These are phyloP conservation scores for Holotrichia oblita DNA, from an alignment of 1,140 invertebrate species.

Conservation along the genomic window DNA sequence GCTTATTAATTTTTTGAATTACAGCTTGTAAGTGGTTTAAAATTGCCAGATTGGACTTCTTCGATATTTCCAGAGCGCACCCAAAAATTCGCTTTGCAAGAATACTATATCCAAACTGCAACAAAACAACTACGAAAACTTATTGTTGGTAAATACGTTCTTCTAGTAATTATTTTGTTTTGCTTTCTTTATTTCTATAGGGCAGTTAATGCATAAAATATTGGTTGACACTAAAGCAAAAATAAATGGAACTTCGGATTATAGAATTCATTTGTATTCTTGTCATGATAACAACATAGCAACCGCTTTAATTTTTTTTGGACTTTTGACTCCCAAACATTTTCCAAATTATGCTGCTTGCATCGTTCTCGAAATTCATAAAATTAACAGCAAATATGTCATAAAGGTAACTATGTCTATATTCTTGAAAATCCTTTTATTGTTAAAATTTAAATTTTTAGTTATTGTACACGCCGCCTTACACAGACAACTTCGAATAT, in stretches of 20 bases:
- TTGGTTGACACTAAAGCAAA: neutral
- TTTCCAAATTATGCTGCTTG: slow-evolving; percentile 67
- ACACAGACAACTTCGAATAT: neutral
- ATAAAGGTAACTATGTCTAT: slow-evolving; percentile 11
- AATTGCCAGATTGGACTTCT: slow-evolving; percentile 6
- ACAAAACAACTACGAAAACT: slow-evolving; percentile 10
- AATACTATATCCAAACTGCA: neutral
- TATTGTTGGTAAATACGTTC: neutral
- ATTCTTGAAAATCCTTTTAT: neutral
- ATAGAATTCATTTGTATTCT: slow-evolving; percentile 68
- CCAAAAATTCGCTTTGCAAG: neutral
- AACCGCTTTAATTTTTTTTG: slow-evolving; percentile 71
- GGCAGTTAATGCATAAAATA: neutral
- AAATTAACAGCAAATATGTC: slow-evolving; percentile 42
- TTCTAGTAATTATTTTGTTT: too few species aligned
- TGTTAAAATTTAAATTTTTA: neutral
- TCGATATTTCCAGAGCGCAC: neutral
- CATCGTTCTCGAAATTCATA: slow-evolving; percentile 51
- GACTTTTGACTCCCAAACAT: slow-evolving; percentile 72
- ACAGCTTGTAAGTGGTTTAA: neutral
- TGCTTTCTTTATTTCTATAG: neutral
- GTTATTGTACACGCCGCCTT: neutral
- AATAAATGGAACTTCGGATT: neutral
- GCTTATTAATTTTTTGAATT: neutral
- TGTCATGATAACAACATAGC: slow-evolving; percentile 79